Evolutionary conservation across 2,888 invertebrate genomes (phyloP).

Genomic region (Lysandra bellargus): DNA sequence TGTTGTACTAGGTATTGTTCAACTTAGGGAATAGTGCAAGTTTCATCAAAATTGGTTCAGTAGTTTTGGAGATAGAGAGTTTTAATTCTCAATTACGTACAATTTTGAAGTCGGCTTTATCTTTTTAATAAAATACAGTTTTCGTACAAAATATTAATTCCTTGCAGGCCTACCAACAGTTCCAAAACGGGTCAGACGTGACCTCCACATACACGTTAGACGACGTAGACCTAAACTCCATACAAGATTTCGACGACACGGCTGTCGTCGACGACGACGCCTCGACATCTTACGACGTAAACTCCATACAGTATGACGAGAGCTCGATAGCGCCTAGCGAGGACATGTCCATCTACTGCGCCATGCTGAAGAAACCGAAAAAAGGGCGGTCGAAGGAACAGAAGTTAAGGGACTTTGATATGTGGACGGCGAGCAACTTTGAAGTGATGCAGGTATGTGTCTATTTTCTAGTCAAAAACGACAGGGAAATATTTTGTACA

Average conservation of each 20-base stretch:
- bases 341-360: constrained; percentile 61
- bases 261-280: constrained; percentile 49
- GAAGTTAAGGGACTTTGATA: constrained; percentile 60
- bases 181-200: constrained; percentile 49
- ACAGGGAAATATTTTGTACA: too few species aligned
- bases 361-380: constrained; percentile 62
- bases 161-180: constrained; percentile 49
- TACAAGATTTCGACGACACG: constrained; percentile 42
- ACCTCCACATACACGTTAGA: constrained; percentile 57
- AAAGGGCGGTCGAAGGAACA: constrained; percentile 54
- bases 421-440: constrained; percentile 70
- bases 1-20: too few species aligned
- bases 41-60: too few species aligned
- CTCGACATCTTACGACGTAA: constrained; percentile 63
- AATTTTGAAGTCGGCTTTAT: too few species aligned
- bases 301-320: constrained; percentile 52
- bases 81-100: too few species aligned
- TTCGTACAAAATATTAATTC: not conserved
- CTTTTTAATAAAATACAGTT: too few species aligned
- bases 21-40: too few species aligned
- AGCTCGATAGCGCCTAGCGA: constrained; percentile 61
- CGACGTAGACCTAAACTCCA: constrained; percentile 40
- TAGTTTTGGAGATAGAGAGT: too few species aligned
- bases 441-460: constrained; percentile 65
- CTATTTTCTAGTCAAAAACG: not conserved